Conservation (phyloP, 2,797 vertebrate genomes). For the Poecilia wingei region DNA sequence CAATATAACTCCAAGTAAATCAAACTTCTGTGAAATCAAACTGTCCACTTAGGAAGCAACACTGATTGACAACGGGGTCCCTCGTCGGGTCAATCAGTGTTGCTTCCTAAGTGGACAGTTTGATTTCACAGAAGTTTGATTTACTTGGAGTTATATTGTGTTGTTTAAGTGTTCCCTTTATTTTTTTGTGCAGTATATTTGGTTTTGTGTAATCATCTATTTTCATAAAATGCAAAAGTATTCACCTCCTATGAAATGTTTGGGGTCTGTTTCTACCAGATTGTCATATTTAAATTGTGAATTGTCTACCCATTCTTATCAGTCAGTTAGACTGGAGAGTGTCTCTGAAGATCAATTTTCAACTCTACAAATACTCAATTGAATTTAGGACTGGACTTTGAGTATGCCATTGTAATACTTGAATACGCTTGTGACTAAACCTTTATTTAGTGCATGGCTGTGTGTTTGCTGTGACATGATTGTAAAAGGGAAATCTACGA, state of each 20-base stretch:
- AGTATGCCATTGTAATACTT: background rate
- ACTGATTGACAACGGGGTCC: no score
- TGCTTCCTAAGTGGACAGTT: no score
- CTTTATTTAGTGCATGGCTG: background rate
- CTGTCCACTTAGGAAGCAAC: no score
- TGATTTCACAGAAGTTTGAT: no score
- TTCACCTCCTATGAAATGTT: background rate
- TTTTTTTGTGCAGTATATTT: background rate
- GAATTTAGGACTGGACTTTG: background rate
- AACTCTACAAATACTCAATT: background rate
- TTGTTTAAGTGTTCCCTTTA: no score
- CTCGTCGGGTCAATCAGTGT: no score
- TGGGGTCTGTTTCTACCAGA: background rate
- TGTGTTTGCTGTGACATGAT: background rate
- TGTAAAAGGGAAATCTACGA: background rate
- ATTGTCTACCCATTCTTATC: background rate
- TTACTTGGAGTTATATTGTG: no score
- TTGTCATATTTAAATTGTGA: background rate
- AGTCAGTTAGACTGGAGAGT: background rate
- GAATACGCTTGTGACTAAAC: background rate
- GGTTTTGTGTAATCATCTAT: background rate
- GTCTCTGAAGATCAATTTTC: background rate
- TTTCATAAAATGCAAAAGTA: background rate
- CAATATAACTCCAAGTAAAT: no score
- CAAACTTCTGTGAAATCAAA: no score